Percentiles rank a stretch among this genome's conserved stretches.
Evolutionary conservation across 2,797 vertebrate genomes (phyloP).

Genomic region (Hypotaenidia philippensis): DNA sequence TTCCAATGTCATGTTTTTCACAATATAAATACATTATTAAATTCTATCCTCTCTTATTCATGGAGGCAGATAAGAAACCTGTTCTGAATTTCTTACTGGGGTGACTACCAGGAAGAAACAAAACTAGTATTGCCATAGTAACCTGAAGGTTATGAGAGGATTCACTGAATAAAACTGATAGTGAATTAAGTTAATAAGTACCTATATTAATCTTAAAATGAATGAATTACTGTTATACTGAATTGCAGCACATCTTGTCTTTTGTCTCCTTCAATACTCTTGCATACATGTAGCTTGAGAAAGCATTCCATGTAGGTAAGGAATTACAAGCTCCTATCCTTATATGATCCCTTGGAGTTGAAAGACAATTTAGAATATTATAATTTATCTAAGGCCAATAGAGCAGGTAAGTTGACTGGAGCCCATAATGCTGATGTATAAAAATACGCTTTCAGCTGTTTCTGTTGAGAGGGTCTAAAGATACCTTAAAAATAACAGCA

Average conservation of each 20-base stretch:
- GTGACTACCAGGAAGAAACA: neutral
- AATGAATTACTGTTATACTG: neutral
- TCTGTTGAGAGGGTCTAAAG: neutral
- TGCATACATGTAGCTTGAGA: neutral
- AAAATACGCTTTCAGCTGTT: neutral
- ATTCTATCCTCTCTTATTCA: neutral
- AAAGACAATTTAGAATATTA: neutral
- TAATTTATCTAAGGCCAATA: neutral
- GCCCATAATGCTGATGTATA: neutral
- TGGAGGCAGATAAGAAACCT: neutral
- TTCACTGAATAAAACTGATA: neutral
- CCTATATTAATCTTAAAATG: neutral
- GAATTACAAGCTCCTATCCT: neutral
- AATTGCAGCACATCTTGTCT: neutral
- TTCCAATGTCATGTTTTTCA: neutral
- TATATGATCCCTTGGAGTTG: neutral
- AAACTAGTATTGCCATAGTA: neutral
- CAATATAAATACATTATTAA: neutral
- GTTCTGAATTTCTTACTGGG: neutral
- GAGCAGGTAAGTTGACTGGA: neutral
- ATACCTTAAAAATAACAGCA: neutral
- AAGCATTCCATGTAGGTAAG: neutral
- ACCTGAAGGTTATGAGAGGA: neutral
- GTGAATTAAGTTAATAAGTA: neutral
- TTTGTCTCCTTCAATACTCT: neutral